Evolutionary conservation across 2,888 invertebrate species (phyloP).

Genomic region (Syrphus vitripennis): DNA sequence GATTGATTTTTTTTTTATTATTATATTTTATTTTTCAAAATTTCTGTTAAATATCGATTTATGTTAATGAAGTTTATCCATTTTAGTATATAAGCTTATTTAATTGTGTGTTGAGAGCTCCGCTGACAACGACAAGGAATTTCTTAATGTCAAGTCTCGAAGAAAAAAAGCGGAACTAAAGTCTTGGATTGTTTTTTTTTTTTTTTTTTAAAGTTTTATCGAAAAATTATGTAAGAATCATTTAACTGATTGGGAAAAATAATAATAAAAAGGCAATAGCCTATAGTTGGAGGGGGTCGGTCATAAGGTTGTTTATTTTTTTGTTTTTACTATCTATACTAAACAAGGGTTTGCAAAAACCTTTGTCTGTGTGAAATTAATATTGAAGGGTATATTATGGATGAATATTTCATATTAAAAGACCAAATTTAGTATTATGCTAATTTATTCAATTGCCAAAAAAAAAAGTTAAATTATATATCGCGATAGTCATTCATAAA

Average conservation of each 20-base stretch:
- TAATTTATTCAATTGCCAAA: constrained; percentile 13
- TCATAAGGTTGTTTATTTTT: not conserved
- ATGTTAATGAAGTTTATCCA: constrained; percentile 34
- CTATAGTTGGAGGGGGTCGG: constrained; percentile 17
- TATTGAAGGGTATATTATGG: not conserved
- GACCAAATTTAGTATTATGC: not conserved
- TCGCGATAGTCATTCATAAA: constrained; percentile 21
- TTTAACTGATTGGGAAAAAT: not conserved
- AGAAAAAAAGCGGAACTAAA: constrained; percentile 39
- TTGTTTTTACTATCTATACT: not conserved
- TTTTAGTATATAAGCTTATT: not conserved
- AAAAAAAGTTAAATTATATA: not conserved
- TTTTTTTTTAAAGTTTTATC: constrained; percentile 7
- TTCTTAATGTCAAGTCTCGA: constrained; percentile 37
- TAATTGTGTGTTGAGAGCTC: not conserved
- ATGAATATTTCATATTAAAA: not conserved
- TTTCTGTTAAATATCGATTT: constrained; percentile 34
- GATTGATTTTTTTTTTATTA: constrained; percentile 16
- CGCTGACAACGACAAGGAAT: constrained; percentile 21
- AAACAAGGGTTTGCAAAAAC: constrained; percentile 9
- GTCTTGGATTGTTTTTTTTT: not conserved
- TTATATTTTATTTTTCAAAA: not conserved
- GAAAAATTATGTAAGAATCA: constrained; percentile 15
- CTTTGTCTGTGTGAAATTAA: not conserved
- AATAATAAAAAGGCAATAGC: not conserved